Conservation (phyloP, 2,113 vertebrate species). For the Pangasianodon hypophthalmus region DNA sequence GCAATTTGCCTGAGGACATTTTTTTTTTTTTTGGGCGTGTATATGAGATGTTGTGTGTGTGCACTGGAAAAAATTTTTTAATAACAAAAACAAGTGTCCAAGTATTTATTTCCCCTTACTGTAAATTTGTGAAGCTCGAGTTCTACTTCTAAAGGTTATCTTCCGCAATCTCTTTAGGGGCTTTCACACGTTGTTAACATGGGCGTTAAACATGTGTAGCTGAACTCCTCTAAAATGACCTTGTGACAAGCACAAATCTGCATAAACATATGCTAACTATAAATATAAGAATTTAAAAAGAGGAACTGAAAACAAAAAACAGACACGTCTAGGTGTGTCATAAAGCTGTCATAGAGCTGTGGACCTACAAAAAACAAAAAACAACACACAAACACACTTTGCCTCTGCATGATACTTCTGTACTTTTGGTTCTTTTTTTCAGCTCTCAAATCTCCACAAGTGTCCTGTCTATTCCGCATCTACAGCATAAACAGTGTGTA, state of each 20-base stretch:
- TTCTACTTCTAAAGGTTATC: constrained; percentile 6
- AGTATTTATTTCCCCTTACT: not conserved
- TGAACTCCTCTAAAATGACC: not conserved
- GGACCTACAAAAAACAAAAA: not conserved
- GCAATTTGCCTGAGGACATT: not conserved
- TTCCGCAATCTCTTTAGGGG: not conserved
- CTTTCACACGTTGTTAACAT: not conserved
- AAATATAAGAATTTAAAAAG: not conserved
- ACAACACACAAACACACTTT: not conserved
- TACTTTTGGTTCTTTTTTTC: not conserved
- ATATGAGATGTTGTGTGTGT: not conserved
- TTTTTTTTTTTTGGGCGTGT: not conserved
- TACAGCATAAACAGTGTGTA: not conserved
- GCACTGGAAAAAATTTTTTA: not conserved
- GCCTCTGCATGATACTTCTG: not conserved
- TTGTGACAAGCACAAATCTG: not conserved
- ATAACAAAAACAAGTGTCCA: not conserved
- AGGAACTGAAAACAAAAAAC: not conserved
- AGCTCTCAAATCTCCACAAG: not conserved
- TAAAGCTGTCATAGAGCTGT: not conserved
- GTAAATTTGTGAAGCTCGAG: not conserved
- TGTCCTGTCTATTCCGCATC: not conserved
- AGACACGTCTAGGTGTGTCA: not conserved
- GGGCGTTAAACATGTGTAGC: not conserved
- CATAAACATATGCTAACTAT: not conserved